Percentiles rank a stretch among this genome's conserved stretches.
Conservation (phyloP, 2,888 invertebrate species). For the Smittia sp. region DNA sequence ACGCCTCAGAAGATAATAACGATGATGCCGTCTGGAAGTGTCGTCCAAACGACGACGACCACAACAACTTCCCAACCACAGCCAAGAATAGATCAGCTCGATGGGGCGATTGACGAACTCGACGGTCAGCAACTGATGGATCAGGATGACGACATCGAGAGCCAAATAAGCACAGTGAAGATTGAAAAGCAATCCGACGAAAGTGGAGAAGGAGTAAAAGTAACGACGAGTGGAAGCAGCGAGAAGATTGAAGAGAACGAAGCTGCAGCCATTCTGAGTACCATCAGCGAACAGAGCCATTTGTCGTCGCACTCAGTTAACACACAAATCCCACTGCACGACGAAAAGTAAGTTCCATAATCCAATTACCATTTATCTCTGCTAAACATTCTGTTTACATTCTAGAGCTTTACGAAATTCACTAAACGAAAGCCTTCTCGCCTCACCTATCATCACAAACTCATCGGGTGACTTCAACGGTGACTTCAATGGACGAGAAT, state of each 20-base stretch:
- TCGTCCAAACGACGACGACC: background rate
- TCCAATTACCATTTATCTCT: background rate
- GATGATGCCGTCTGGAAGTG: constrained; percentile 53
- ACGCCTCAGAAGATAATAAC: constrained; percentile 53
- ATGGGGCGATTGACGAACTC: constrained; percentile 47
- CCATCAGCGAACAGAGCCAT: constrained; percentile 31
- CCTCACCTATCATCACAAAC: constrained; percentile 31
- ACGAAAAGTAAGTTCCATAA: constrained; percentile 29
- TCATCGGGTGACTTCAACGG: constrained; percentile 21
- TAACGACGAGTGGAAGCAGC: constrained; percentile 27
- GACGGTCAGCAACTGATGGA: constrained; percentile 39
- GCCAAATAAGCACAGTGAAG: constrained; percentile 38
- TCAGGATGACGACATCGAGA: constrained; percentile 36
- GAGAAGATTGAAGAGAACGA: constrained; percentile 31
- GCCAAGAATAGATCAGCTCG: constrained; percentile 49
- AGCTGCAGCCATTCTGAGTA: constrained; percentile 37
- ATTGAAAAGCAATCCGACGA: constrained; percentile 35
- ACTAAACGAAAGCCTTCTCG: constrained; percentile 30
- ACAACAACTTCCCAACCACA: constrained; percentile 3
- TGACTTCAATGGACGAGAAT: constrained; percentile 29
- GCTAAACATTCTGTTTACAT: background rate
- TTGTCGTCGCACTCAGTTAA: constrained; percentile 26
- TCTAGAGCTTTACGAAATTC: constrained; percentile 36
- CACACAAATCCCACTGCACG: constrained; percentile 25
- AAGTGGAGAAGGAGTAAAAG: constrained; percentile 22